A percentile compares a stretch with the other conserved stretches of the same genome.
These are phyloP conservation scores for Idaea biselata DNA, from an alignment of 2,888 invertebrate species.

Conservation along the genomic window DNA sequence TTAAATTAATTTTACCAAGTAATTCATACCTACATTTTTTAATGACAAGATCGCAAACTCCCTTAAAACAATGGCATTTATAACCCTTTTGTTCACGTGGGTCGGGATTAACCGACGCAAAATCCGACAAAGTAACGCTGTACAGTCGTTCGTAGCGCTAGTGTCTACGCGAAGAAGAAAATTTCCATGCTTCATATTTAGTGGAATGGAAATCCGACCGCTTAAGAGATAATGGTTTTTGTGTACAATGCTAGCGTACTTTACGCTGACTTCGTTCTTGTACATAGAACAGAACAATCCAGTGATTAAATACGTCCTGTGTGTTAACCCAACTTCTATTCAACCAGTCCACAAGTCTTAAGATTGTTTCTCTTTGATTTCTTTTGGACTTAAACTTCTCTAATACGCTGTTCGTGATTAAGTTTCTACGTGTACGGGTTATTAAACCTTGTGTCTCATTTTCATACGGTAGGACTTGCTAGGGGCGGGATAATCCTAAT, in stretches of 20 bases:
- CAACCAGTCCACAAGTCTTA: background rate
- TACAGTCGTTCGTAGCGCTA: background rate
- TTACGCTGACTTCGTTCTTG: constrained; percentile 20
- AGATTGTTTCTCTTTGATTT: background rate
- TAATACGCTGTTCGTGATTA: background rate
- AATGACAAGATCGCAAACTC: constrained; percentile 1
- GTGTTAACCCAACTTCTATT: background rate
- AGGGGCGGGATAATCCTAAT: no score
- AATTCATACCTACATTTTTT: background rate
- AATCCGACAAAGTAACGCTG: background rate
- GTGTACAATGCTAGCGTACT: constrained; percentile 24
- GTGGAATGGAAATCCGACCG: background rate
- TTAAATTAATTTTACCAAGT: background rate
- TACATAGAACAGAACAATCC: constrained; percentile 23
- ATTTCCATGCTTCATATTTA: background rate
- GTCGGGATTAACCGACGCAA: background rate
- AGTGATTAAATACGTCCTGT: constrained; percentile 15
- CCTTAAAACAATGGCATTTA: background rate
- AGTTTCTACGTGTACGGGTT: background rate
- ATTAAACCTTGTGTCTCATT: no score
- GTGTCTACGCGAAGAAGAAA: background rate
- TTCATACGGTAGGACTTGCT: no score
- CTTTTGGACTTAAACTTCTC: background rate
- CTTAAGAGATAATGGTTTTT: background rate
- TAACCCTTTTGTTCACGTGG: background rate